Evolutionary conservation across 2,797 vertebrate species (phyloP), one percentile per base, ranked within the genome.

Genomic region (Vireo griseus): DNA sequence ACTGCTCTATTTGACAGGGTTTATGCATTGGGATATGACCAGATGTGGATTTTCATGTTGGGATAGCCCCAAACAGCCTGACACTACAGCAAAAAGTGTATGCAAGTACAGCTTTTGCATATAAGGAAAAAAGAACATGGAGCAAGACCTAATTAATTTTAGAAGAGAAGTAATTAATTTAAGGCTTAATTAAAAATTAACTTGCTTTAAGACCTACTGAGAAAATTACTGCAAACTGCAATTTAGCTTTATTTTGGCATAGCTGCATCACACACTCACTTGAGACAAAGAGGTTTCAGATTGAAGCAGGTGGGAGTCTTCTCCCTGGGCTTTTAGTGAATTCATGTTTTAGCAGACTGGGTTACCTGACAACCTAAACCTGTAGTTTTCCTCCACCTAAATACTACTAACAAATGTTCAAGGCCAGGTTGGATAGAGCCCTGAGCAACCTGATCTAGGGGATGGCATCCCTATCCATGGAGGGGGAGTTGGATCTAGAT

Each of bases 161-260:
- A 68, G 62, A 44, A 84, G 48, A 40, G 13, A 77, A 31, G 24
- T 73, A 87, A 82, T 91, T 90, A 86, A 78, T 90, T 88, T 76
- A 57, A 69, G 29, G 5, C 29, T 91, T 95, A 93, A 88, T 86
- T 90, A 88, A 91, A 90, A 93, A 77, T 67, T 88, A 80, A 50
- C 72, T 18, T 68, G 24, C 66, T 94, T 77, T 80, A 94, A 86
- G 31, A 42, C 26, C 86, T 79, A 73, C 55, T 55, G 61, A 85
- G 57, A 82, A 89, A 94, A 95, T 91, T 37, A 61, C 48, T 67
- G 33, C 25, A 74, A 74, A 91, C 14, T 3, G 0, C 65, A 29
- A 82, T 51, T 73, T 33, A 80, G 35, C 35, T 86, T 88, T 52
- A 57, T 67, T 71, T 50, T 26, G 51, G 18, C 61, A 42, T 25